A percentile compares a stretch with the other conserved stretches of the same genome.
Evolutionary conservation across 1,140 invertebrate genomes (phyloP).

Genomic region (Caenorhabditis remanei): DNA sequence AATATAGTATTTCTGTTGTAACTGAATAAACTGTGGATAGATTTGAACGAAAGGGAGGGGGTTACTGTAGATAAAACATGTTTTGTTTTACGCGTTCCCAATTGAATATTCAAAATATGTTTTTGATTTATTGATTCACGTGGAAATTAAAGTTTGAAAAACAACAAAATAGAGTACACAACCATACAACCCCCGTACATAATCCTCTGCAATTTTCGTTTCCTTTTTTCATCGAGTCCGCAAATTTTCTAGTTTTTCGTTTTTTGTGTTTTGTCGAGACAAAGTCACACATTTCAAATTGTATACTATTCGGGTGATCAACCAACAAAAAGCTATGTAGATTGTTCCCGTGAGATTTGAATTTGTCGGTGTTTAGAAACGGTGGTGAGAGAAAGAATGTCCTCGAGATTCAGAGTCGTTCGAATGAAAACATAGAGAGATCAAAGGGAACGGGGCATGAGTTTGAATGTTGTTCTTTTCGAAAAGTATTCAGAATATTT

Average conservation of each 20-base stretch:
- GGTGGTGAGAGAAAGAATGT: not conserved
- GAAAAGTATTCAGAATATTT: too few relatives aligned
- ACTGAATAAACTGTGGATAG: too few relatives aligned
- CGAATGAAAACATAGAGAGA: too few relatives aligned
- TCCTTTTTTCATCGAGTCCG: not conserved
- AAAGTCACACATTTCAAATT: not conserved
- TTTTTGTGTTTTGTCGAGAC: not conserved
- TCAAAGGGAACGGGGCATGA: too few relatives aligned
- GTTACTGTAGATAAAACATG: slow-evolving; percentile 1
- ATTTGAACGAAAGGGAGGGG: not conserved
- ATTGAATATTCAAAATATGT: not conserved
- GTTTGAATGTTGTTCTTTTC: too few relatives aligned
- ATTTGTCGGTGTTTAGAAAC: not conserved
- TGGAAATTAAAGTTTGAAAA: not conserved
- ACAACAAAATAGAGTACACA: not conserved
- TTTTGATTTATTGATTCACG: not conserved
- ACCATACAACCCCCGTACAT: not conserved
- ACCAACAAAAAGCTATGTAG: not conserved
- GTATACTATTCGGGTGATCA: not conserved
- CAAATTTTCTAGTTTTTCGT: not conserved
- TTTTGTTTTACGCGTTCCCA: not conserved
- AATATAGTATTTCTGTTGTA: not conserved
- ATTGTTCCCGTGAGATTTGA: not conserved
- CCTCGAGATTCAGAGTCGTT: not conserved
- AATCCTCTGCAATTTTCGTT: not conserved